These are phyloP conservation scores for Cettia cetti DNA, from an alignment of 2,113 vertebrate genomes.

Conservation along the genomic window DNA sequence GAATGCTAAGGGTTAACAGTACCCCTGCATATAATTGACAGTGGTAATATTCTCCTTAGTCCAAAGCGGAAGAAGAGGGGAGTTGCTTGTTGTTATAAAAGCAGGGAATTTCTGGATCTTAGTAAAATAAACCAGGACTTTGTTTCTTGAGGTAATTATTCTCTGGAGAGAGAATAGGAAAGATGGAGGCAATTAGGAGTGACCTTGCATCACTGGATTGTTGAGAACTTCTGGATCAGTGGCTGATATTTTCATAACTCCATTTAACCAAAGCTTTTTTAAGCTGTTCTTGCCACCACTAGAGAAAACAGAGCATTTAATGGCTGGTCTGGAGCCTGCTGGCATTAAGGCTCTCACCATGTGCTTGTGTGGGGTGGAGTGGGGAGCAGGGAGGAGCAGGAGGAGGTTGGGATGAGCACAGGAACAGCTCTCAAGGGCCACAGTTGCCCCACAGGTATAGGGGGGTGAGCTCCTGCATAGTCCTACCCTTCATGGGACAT, in stretches of 20 bases:
- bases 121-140: conserved; percentile 80
- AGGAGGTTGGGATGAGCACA: not conserved
- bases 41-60: conserved; percentile 58
- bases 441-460: not conserved
- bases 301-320: conserved; percentile 12
- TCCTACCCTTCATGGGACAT: rapidly evolving
- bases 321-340: not conserved
- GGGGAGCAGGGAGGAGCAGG: not conserved
- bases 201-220: conserved; percentile 67
- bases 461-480: not conserved
- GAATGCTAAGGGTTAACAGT: conserved; percentile 28
- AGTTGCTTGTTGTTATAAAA: conserved; percentile 69
- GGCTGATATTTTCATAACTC: conserved; percentile 74
- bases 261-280: conserved; percentile 55
- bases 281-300: conserved; percentile 32
- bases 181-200: conserved; percentile 78
- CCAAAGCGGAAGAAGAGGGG: conserved; percentile 65
- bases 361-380: not conserved
- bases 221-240: conserved; percentile 76
- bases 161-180: conserved; percentile 74
- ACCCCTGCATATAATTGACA: conserved; percentile 25
- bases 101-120: conserved; percentile 73
- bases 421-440: not conserved
- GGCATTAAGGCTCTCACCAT: not conserved
- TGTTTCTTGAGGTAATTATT: conserved; percentile 80